Evolutionary conservation across 1,140 invertebrate species (phyloP).

Genomic region (Bombyx mandarina): DNA sequence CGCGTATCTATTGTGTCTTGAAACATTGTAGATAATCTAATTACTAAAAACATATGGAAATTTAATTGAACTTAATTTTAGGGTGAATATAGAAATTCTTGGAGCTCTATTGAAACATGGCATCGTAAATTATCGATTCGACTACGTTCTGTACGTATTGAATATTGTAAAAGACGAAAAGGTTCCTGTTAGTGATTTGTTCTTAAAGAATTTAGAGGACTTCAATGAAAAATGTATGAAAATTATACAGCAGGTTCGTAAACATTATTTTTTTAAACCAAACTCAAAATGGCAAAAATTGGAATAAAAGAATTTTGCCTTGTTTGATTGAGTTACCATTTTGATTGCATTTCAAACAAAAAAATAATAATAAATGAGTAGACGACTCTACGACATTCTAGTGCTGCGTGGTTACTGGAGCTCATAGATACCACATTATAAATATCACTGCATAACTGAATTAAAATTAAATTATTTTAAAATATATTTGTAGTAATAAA

Average conservation of each 20-base stretch:
- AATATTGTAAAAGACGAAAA: constrained; percentile 73
- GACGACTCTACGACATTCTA: too few species aligned
- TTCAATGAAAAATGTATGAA: constrained; percentile 65
- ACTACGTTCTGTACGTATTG: constrained; percentile 79
- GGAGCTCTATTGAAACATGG: constrained; percentile 78
- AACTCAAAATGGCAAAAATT: constrained; percentile 47
- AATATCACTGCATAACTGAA: too few species aligned
- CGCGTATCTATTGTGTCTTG: too few species aligned
- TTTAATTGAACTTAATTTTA: constrained; percentile 34
- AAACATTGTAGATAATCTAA: too few species aligned
- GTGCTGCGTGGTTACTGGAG: too few species aligned
- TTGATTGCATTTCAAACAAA: too few species aligned
- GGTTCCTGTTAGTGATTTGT: constrained; percentile 72
- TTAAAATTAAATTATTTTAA: too few species aligned
- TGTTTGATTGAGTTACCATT: not conserved
- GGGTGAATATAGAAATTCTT: constrained; percentile 80
- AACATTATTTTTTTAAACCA: constrained; percentile 1
- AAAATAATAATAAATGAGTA: too few species aligned
- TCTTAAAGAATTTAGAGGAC: constrained; percentile 71
- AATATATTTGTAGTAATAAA: too few species aligned
- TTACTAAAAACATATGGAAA: too few species aligned
- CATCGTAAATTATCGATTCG: constrained; percentile 71
- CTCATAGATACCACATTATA: too few species aligned
- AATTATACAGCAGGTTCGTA: constrained; percentile 33
- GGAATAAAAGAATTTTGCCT: too few species aligned